A percentile compares a stretch with the other conserved stretches of the same genome.
These are phyloP conservation scores for Amyelois transitella DNA, from an alignment of 1,140 invertebrate species.

Conservation along the genomic window DNA sequence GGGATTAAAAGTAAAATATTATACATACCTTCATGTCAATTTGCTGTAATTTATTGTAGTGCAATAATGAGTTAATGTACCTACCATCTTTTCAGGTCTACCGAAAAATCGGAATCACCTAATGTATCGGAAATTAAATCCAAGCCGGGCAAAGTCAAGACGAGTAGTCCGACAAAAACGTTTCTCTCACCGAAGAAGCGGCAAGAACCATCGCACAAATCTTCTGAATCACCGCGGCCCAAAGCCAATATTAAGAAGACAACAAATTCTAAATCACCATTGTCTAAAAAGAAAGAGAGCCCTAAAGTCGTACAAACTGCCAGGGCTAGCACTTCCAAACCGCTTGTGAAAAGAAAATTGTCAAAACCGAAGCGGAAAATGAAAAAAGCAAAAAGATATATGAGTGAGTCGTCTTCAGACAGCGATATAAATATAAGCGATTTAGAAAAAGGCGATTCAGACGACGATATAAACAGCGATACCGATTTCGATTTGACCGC, in stretches of 20 bases:
- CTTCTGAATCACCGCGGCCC: too few species aligned
- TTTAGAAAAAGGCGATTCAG: background rate
- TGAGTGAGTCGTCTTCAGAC: background rate
- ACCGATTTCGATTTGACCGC: background rate
- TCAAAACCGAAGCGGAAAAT: background rate
- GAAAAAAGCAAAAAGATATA: background rate
- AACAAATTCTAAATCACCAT: too few species aligned
- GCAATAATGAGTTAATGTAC: too few species aligned
- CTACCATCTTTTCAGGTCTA: constrained; percentile 2
- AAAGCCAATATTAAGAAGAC: too few species aligned
- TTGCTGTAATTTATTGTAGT: too few species aligned
- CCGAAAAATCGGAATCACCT: constrained; percentile 3
- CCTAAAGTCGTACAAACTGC: background rate
- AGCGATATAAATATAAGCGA: background rate
- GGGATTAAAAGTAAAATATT: too few species aligned
- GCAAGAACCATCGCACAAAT: background rate
- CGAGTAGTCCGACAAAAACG: constrained; percentile 10
- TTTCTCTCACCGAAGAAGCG: background rate
- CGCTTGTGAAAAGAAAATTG: background rate
- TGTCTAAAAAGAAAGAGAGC: too few species aligned
- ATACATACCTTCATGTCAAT: too few species aligned
- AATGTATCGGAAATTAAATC: constrained; percentile 16
- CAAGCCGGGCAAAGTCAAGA: constrained; percentile 18
- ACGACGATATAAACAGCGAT: background rate
- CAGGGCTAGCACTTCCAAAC: background rate